These are phyloP conservation scores for Drosophila nasuta DNA, from an alignment of 1,140 invertebrate genomes.

Conservation along the genomic window DNA sequence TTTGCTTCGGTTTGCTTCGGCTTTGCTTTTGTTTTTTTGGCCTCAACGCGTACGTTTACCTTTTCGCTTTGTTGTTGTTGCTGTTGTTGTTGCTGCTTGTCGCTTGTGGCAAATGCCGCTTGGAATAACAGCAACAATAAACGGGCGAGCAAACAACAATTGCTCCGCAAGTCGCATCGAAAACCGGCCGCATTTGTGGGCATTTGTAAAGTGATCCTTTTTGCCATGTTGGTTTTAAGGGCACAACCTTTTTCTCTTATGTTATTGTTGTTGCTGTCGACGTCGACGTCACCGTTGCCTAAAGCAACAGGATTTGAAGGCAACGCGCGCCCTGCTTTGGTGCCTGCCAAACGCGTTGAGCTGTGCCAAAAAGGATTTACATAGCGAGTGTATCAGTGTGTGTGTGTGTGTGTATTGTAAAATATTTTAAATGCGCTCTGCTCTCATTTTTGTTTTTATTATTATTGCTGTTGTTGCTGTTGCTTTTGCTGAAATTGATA, in stretches of 20 bases:
- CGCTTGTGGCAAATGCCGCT: slow-evolving; percentile 47
- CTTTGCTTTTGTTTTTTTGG: slow-evolving; percentile 27
- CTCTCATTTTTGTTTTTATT: slow-evolving; percentile 37
- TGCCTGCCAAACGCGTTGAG: slow-evolving; percentile 59
- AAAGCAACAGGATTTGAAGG: slow-evolving; percentile 71
- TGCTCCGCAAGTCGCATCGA: slow-evolving; percentile 21
- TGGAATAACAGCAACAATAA: slow-evolving; percentile 40
- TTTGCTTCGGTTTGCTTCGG: background rate
- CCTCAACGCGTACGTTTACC: slow-evolving; percentile 64
- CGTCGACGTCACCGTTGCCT: slow-evolving; percentile 50
- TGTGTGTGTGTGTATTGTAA: slow-evolving; percentile 30
- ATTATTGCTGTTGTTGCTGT: slow-evolving; percentile 27
- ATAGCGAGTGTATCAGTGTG: slow-evolving; percentile 19
- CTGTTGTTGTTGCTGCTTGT: slow-evolving; percentile 29
- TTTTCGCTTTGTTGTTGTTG: slow-evolving; percentile 24
- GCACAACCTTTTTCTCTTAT: slow-evolving; percentile 52
- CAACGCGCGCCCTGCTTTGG: slow-evolving; percentile 40
- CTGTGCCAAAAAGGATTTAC: slow-evolving; percentile 76
- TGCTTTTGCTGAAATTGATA: slow-evolving; percentile 46
- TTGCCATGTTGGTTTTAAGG: slow-evolving; percentile 68
- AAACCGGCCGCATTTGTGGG: slow-evolving; percentile 75
- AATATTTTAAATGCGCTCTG: slow-evolving; percentile 47
- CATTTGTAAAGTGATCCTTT: slow-evolving; percentile 79
- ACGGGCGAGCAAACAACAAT: slow-evolving; percentile 22
- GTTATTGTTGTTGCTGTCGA: slow-evolving; percentile 21